phyloP scores from a whole-genome alignment of 2,797 vertebrate species.

The Somateria mollissima region DNA sequence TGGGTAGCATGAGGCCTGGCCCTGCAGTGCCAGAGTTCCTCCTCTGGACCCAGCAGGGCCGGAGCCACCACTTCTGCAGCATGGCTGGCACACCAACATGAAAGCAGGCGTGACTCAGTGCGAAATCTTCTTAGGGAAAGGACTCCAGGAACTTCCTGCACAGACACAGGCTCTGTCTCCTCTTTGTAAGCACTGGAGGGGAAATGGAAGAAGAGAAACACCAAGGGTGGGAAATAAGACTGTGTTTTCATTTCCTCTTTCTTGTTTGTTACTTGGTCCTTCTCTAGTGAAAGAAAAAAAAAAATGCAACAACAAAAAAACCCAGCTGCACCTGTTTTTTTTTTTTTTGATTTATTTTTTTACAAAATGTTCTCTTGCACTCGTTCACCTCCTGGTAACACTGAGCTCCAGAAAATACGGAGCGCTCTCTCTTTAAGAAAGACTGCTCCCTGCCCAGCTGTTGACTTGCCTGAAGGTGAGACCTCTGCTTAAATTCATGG shows the following conservation, averaged over 20 bases:
- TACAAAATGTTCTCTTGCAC: constrained; percentile 46
- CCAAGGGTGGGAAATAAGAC: constrained; percentile 55
- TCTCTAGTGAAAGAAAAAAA: constrained; percentile 42
- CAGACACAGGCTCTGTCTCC: not conserved
- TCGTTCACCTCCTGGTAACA: constrained; percentile 48
- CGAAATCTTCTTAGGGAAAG: not conserved
- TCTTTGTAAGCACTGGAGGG: not conserved
- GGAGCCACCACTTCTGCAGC: not conserved
- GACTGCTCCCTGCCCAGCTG: constrained; percentile 71
- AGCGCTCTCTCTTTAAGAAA: constrained; percentile 67
- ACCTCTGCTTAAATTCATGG: constrained; percentile 80
- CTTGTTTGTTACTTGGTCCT: constrained; percentile 54
- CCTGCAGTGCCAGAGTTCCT: not conserved
- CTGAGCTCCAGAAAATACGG: constrained; percentile 34
- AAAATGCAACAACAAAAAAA: not conserved
- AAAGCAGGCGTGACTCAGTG: not conserved
- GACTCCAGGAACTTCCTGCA: not conserved
- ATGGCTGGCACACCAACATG: not conserved
- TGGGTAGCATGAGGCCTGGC: not conserved
- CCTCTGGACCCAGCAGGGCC: not conserved
- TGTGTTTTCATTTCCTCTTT: constrained; percentile 68
- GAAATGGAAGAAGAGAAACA: constrained; percentile 57
- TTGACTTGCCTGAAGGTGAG: constrained; percentile 80
- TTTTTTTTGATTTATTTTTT: not conserved
- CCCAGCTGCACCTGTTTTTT: constrained; percentile 52